These are phyloP conservation scores for Papilio demoleus DNA, from an alignment of 2,888 invertebrate genomes.

Conservation along the genomic window DNA sequence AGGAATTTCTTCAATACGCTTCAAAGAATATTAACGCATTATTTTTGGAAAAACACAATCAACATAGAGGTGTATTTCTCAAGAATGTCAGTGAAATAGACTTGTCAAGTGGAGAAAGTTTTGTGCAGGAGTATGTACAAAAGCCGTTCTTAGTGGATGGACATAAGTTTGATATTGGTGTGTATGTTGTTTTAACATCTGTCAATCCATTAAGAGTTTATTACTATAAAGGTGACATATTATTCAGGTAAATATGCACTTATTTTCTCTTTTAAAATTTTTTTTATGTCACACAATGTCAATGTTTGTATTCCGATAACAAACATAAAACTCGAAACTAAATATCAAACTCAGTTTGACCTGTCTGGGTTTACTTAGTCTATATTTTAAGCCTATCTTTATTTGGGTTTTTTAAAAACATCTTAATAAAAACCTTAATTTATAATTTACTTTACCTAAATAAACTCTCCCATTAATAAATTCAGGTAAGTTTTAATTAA, in stretches of 20 bases:
- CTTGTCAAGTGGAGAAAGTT: conserved; percentile 87
- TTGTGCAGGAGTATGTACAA: conserved; percentile 95
- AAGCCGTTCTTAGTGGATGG: conserved; percentile 95
- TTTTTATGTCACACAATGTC: no score
- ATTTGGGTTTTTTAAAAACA: background rate
- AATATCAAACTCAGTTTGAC: no score
- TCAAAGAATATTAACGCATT: conserved; percentile 85
- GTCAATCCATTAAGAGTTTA: conserved; percentile 95
- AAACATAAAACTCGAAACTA: no score
- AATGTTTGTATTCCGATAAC: no score
- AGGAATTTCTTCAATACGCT: conserved; percentile 87
- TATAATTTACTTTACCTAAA: background rate
- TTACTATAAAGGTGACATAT: conserved; percentile 93
- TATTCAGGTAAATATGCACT: conserved; percentile 87
- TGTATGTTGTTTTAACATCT: conserved; percentile 96
- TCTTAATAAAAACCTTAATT: background rate
- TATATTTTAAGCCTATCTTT: background rate
- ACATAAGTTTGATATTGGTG: conserved; percentile 98
- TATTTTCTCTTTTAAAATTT: conserved; percentile 26
- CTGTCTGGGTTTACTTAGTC: background rate
- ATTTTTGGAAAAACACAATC: conserved; percentile 96
- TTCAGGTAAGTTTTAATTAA: conserved; percentile 15
- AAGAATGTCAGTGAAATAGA: conserved; percentile 88
- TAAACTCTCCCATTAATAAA: conserved; percentile 5
- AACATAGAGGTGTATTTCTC: conserved; percentile 94